Conservation (phyloP, 2,888 invertebrate genomes). For the Zonitis immaculata region DNA sequence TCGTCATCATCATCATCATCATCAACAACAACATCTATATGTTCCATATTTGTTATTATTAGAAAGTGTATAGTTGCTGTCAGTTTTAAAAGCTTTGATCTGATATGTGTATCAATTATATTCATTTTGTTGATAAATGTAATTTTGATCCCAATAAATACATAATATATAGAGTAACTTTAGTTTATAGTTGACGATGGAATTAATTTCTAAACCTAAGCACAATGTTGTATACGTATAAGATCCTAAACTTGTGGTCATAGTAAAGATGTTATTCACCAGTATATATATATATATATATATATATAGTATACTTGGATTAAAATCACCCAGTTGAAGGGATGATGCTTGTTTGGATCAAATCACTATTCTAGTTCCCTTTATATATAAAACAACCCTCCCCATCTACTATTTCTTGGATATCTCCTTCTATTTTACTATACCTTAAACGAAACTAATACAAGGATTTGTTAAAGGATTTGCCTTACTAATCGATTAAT, state of each 20-base stretch:
- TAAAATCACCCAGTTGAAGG: conserved; percentile 7
- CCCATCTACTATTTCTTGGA: background rate
- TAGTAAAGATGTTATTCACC: conserved; percentile 18
- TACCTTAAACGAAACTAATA: conserved; percentile 21
- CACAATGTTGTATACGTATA: conserved; percentile 13
- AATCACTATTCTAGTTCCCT: conserved; percentile 14
- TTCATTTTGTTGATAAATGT: too few relatives aligned
- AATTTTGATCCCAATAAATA: background rate
- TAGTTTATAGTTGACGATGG: conserved; percentile 6
- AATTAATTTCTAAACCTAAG: conserved; percentile 16
- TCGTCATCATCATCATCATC: background rate
- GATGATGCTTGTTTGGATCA: conserved; percentile 7
- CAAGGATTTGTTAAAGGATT: conserved; percentile 14
- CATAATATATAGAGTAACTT: too few relatives aligned
- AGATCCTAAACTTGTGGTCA: conserved; percentile 20
- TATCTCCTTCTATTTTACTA: background rate
- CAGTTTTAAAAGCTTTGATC: conserved; percentile 46
- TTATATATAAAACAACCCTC: too few relatives aligned
- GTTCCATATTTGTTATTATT: too few relatives aligned
- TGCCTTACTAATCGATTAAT: conserved; percentile 20
- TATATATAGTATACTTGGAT: too few relatives aligned
- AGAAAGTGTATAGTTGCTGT: background rate
- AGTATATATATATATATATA: too few relatives aligned
- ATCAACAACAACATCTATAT: too few relatives aligned
- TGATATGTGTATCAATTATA: conserved; percentile 26